Evolutionary conservation across 2,888 invertebrate species (phyloP), one percentile per base, ranked within the genome.

Genomic region (Rhagium mordax): DNA sequence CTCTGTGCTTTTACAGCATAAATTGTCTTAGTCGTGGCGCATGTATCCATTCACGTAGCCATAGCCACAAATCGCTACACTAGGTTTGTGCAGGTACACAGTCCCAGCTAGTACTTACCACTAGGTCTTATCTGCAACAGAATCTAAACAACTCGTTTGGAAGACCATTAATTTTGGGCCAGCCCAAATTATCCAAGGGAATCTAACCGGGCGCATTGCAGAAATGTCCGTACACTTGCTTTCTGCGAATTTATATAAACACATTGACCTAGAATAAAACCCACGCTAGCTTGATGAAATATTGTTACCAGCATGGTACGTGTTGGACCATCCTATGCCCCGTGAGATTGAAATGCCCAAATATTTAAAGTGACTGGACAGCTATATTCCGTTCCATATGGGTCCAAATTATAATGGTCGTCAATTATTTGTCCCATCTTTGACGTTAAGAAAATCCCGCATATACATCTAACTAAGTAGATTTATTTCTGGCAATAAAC

Each of bases 211-310:
- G n/a, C 55, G 6, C 27, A 27, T 24, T 59, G 59, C 24, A 48
- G 20, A 61, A 47, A 61, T 24, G 61, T 61, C 48, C n/a, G n/a
- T 24, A 41, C 20, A 18, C 51, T 20, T 60, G 15, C 60, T 27
- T 27, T 20, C 13, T 15, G 48, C 21, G 48, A 61, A 61, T 61
- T 61, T 21, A 24, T 21, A 24, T 61, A 47, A 61, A 48, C 47
- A 61, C 61, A 61, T 47, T 61, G 61, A 61, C 61, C 61, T 48
- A 61, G 61, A 61, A 41, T 61, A 10, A n/a, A 24, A n/a, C 61
- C 47, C 48, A 47, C 61, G 47, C 48, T 48, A 41, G n/a, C n/a
- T 41, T 47, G 20, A 48, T 61, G 48, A 61, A 41, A 16, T 61
- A 61, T 61, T 47, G 61, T 29, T 3, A 47, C 15, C 16, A 20